Evolutionary conservation across 2,888 invertebrate genomes (phyloP), one percentile per base, ranked within the genome.

Genomic region (Idaea straminata): DNA sequence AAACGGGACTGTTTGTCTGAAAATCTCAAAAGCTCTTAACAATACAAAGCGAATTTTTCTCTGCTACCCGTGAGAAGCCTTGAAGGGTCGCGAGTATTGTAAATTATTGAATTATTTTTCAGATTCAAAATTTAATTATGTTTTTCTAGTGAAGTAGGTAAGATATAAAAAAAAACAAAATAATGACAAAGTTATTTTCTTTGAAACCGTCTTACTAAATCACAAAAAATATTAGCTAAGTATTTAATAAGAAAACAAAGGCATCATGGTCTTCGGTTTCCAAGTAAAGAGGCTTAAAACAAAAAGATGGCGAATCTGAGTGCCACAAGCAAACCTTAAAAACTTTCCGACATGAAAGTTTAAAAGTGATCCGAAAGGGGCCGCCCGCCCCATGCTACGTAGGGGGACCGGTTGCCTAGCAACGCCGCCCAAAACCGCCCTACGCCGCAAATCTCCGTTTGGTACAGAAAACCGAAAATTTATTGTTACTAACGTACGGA

Each of bases 281-380:
- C 72, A 75, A 74, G 74, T 72, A 83, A 86, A 85, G 83, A 81
- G 82, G 82, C 83, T 85, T 82, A 84, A 85, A 88, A 91, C 86
- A 89, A 89, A 74, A 90, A 90, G 86, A 87, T 83, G 84, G 81
- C 80, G 87, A 87, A 84, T 85, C 87, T 82, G 81, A 87, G 86
- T 88, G 87, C 90, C 89, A 84, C 90, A 87, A 87, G 89, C 85
- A 89, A 91, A 89, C 88, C 91, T 90, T 90, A 88, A 91, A 90
- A 92, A 92, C 88, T 92, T 92, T 88, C 85, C 88, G 88, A 89
- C 91, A 91, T 92, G 91, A 92, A 92, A 92, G 92, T 92, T 92
- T 92, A 92, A 92, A 92, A 92, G 92, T 91, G 91, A 90, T 91
- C 87, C 83, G 82, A 78, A 80, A 76, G 80, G 77, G 79, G 82